These are phyloP conservation scores for Plutomurus gul DNA, from an alignment of 1,140 invertebrate genomes.

Conservation along the genomic window DNA sequence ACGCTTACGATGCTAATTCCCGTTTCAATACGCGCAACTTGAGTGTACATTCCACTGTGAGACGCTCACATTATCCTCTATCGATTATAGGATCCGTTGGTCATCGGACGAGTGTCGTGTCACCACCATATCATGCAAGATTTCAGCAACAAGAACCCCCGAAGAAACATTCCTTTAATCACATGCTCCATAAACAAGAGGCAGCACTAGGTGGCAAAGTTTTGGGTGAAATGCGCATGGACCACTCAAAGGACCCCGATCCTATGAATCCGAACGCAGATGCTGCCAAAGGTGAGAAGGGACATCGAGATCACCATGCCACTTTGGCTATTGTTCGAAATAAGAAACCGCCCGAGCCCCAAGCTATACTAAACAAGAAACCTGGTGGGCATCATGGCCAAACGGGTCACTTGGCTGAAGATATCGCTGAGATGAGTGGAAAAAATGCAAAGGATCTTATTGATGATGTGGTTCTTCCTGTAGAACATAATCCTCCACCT, in stretches of 20 bases:
- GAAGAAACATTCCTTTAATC: background rate
- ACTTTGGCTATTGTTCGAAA: conserved; percentile 47
- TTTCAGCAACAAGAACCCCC: background rate
- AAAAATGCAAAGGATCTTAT: conserved; percentile 15
- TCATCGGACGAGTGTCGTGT: no score
- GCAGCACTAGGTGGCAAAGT: conserved; percentile 44
- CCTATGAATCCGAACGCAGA: background rate
- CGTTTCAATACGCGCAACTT: no score
- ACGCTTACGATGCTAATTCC: no score
- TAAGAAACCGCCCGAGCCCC: conserved; percentile 17
- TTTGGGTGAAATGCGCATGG: conserved; percentile 47
- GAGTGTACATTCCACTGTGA: background rate
- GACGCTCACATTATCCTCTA: background rate
- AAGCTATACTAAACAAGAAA: background rate
- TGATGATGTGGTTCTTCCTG: conserved; percentile 44
- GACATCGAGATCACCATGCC: conserved; percentile 38
- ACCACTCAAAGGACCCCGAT: conserved; percentile 37
- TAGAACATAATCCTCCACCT: background rate
- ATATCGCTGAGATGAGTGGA: conserved; percentile 48
- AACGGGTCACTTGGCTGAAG: conserved; percentile 47
- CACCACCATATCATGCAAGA: background rate
- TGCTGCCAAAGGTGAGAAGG: background rate
- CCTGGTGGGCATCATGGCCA: conserved; percentile 35
- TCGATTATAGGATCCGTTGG: background rate
- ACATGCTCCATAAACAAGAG: conserved; percentile 36